Evolutionary conservation across 2,888 invertebrate genomes (phyloP), one percentile per base, ranked within the genome.

Genomic region (Cephus pulcher): DNA sequence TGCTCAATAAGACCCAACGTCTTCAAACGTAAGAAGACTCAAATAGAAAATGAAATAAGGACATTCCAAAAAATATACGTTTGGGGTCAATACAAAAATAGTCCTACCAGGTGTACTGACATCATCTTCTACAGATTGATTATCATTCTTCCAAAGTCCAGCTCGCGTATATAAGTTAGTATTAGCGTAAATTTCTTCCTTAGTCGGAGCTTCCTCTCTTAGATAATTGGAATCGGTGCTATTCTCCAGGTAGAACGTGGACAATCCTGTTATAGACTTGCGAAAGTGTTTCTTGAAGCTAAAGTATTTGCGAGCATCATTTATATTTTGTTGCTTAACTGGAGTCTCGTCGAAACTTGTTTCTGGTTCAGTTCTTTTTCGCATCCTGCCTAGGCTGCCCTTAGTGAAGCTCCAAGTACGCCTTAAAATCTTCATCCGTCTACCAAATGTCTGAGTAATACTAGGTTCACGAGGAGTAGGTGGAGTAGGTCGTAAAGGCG

Each of bases 401-500:
- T 91, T 91, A 30, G 91, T 91, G 71, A 91, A 89, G 79, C 90
- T 91, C 91, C 91, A 91, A 0, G 90, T 91, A 73, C 91, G 84
- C 11, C 89, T 83, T 0, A 91, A 81, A 83, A 91, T 89, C 76
- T 89, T 90, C 82, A 91, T 90, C 73, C 87, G 84, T n/a, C 85
- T 86, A 4, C 90, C 90, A 6, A 91, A 80, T 3, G 87, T 89
- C 56, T 89, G 87, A 2, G 88, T 90, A 3, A 91, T 80, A 70
- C 89, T 91, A 32, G 86, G 86, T 77, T 90, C 90, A 40, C 89
- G 84, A 1, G 90, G 90, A 0, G 91, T 90, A 0, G 90, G 89
- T 30, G 91, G 89, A 4, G 86, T 87, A 1, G 90, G 90, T 69
- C 84, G 86, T 30, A 86, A 87, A 1, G 90, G 90, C 9, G 89